These are phyloP conservation scores for Takifugu flavidus DNA, from an alignment of 2,113 vertebrate species.

Conservation along the genomic window DNA sequence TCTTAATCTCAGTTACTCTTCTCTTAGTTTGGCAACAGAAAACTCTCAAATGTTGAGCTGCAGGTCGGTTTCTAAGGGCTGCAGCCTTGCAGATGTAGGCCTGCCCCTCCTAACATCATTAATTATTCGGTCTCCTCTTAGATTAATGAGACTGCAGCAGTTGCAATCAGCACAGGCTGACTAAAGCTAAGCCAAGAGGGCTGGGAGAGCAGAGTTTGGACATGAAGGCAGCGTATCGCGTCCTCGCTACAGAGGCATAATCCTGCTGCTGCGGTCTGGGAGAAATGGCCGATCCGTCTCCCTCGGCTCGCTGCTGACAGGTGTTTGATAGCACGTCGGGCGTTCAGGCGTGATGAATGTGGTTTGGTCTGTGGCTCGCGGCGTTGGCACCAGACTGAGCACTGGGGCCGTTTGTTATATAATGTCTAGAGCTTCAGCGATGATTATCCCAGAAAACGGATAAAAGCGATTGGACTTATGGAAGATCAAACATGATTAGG, in stretches of 20 bases:
- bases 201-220: no score
- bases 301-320: not conserved
- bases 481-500: not conserved
- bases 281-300: constrained; percentile 3
- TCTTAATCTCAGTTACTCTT: not conserved
- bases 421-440: constrained; percentile 16
- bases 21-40: not conserved
- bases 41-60: no score
- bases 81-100: no score
- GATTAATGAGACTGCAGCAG: no score
- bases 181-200: no score
- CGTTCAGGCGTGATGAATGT: constrained; percentile 23
- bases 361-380: constrained; percentile 28
- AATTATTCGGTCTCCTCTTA: no score
- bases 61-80: no score
- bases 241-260: no score
- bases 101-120: no score
- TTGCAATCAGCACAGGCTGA: no score
- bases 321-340: constrained; percentile 17
- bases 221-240: no score
- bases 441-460: constrained; percentile 29
- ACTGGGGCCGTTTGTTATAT: constrained; percentile 11
- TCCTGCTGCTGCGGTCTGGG: constrained; percentile 7
- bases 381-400: constrained; percentile 18
- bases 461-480: constrained; percentile 39